These are phyloP conservation scores for Cichlasoma orientale DNA, from an alignment of 2,797 vertebrate genomes.

Conservation along the genomic window DNA sequence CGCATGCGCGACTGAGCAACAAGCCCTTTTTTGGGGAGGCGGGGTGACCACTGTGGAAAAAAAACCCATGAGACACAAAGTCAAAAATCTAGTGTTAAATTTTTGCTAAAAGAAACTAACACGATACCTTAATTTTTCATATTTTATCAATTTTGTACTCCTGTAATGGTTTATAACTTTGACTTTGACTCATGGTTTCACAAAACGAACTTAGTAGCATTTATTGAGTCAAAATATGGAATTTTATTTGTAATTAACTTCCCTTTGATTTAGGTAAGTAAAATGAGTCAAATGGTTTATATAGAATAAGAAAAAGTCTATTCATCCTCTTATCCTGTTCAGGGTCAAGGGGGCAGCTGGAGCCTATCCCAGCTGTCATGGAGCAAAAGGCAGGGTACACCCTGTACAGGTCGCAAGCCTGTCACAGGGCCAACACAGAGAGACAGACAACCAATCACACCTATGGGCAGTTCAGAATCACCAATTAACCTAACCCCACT, in stretches of 20 bases:
- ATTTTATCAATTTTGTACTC: background rate
- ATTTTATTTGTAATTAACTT: background rate
- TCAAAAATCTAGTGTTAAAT: background rate
- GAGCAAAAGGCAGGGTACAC: no score
- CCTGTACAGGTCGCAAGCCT: no score
- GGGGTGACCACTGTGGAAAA: background rate
- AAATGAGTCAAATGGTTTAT: background rate
- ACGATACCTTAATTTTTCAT: background rate
- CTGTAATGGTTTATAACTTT: background rate
- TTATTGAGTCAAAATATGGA: background rate
- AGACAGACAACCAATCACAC: no score
- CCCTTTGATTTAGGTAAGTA: background rate
- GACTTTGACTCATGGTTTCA: background rate
- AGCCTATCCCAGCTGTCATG: no score
- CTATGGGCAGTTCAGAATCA: no score
- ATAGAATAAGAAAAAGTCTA: background rate
- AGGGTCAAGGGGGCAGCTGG: no score
- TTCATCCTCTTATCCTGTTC: no score
- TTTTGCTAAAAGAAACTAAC: background rate
- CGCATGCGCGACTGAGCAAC: conserved; percentile 69
- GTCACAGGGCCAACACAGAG: no score
- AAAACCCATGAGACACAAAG: background rate
- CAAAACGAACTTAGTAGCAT: background rate
- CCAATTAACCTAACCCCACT: no score
- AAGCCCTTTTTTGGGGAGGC: conserved; percentile 10